Base-by-base conservation (phyloP, 2,888 invertebrate species). In the Polymixis flavicincta region DNA sequence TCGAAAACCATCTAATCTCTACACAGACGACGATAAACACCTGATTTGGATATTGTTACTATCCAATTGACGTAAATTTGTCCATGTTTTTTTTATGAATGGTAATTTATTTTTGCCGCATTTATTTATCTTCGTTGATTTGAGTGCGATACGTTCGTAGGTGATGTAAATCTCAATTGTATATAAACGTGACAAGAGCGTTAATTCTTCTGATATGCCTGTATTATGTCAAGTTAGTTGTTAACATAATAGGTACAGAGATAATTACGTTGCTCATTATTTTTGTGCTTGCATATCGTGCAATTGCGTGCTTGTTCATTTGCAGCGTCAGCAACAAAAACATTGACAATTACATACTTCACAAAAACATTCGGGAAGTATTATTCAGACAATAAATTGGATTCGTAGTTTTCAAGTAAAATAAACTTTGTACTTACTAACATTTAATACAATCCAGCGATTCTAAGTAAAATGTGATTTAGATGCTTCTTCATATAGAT, bases 61-160 rank as follows among this genome's bases (percentile, higher is more conserved):
- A 28, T 48, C 32, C 17, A 50, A 57, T 19, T 74, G 65, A 74
- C 71, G 71, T 76, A 71, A 74, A 74, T 54, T 66, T 60, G 80
- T 77, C 71, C 69, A 67, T 74, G 37, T 52, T n/a, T 37, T 85
- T 87, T 74, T 87, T 88, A 86, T 90, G 90, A 90, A 89, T 90
- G 89, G 86, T 89, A 89, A 84, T 87, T 85, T 87, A 81, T 87
- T 85, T 83, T 85, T 79, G 68, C 52, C 61, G 71, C 64, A 69
- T 32, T 14, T 70, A 74, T 71, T 65, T 89, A 88, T 89, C 85
- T 78, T 69, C 77, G 68, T 83, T 80, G 83, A 84, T 86, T 81
- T 71, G 71, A 71, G 64, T 83, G 84, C 81, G 76, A 80, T 83
- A 80, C 28, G 22, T 5, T 65, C 22, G 28, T 57, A 80, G 86